phyloP scores from a whole-genome alignment of 2,888 invertebrate species.

The Cetonia aurata region DNA sequence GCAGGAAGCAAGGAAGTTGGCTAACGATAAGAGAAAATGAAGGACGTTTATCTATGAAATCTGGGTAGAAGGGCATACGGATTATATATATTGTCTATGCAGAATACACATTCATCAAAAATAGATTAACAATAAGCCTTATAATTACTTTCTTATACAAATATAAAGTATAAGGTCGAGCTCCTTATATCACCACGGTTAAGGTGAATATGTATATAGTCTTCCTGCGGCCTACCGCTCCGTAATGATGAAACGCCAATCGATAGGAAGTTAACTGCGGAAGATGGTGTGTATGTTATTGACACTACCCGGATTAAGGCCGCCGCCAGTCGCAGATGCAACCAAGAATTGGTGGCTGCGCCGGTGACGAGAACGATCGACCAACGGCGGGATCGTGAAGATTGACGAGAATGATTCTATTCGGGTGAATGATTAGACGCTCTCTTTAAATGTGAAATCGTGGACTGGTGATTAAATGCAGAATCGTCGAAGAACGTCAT shows the following conservation, averaged over 20 bases:
- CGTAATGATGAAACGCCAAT: neutral
- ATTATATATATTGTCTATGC: no score
- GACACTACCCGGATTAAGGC: neutral
- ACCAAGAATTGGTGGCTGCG: neutral
- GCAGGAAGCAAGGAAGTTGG: no score
- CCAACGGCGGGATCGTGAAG: neutral
- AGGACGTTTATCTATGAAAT: no score
- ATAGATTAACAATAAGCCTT: no score
- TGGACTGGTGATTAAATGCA: constrained; percentile 22
- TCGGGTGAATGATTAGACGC: neutral
- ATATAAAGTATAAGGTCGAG: no score
- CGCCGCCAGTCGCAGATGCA: constrained; percentile 1
- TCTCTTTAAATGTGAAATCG: constrained; percentile 18
- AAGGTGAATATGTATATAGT: neutral
- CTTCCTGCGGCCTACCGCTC: neutral
- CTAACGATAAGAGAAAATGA: no score
- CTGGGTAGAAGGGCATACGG: no score
- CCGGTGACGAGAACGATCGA: constrained; percentile 1
- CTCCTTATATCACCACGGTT: no score
- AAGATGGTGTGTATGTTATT: constrained; percentile 2
- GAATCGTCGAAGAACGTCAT: constrained; percentile 12
- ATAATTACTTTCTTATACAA: no score
- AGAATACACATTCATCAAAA: no score
- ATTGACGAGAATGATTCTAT: neutral
- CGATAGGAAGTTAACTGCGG: neutral